Base-by-base conservation (phyloP, 2,113 vertebrate species). In the Onychostruthus taczanowskii region DNA sequence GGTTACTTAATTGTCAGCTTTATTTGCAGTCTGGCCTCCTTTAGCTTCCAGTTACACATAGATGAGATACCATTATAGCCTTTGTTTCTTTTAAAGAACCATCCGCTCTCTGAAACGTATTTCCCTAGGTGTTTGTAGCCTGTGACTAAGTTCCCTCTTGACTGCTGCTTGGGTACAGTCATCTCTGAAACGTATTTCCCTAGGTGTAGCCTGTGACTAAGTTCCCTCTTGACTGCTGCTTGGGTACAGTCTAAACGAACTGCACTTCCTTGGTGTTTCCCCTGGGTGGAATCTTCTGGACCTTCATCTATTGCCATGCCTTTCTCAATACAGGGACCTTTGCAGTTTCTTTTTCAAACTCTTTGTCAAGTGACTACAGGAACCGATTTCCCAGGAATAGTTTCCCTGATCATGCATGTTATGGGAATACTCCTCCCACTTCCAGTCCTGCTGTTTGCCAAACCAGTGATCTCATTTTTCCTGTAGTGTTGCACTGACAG, bases 401-500 rank as follows among this genome's bases (percentile, higher is more conserved):
- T 89, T 94, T 87, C 61, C 50, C 41, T 85, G 55, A 67, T 78
- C 50, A 74, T 74, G 39, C 31, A 21, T 49, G 20, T 84, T 91
- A 80, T 20, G 41, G 55, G 62, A 89, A 75, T 79, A 53, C 37
- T 94, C n/a, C 37, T 94, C 91, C 67, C n/a, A 53, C 62, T 89
- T 94, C 66, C 44, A 91, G 41, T 85, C 62, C 41, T 89, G 58
- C 58, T 89, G 77, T 82, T 97, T 53, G 44, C 82, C 87, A 84
- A 93, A 62, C 41, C 66, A 33, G n/a, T 68, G 74, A 76, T 94
- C 58, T 94, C 66, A 72, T 82, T 72, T 73, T 75, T 33, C 84
- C 52, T 31, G 13, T 72, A 9, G 12, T 10, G 28, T 58, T 75
- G 89, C 68, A 41, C 56, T 87, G 76, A 56, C 81, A 91, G 35